Base-by-base conservation (phyloP, 2,113 vertebrate species). In the Percina caprodes region DNA sequence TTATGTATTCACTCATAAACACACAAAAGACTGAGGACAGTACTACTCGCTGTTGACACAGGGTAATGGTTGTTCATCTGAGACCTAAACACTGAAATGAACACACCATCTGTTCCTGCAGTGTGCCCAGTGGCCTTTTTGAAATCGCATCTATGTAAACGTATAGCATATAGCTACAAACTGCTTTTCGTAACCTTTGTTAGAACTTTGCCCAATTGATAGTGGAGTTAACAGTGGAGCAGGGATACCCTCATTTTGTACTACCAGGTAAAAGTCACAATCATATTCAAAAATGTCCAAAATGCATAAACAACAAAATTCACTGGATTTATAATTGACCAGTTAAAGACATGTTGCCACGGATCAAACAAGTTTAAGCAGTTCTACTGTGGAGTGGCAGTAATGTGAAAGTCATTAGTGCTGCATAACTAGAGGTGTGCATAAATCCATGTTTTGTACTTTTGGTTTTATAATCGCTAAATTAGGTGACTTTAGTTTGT, bases 81-180 rank as follows among this genome's bases (percentile, higher is more conserved):
- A 88, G 77, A 86, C 82, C 60, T 72, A 86, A 79, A 85, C 75
- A 86, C 79, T 90, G 84, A 90, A 91, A 92, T 92, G 52, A 89
- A 88, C 60, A 89, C 77, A 61, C 89, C 90, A 94, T 90, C 88
- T 93, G 91, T 82, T 91, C 84, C 77, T 82, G 70, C 81, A 46
- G 76, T 67, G 75, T 82, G 74, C 80, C 93, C 85, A 67, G 39
- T 77, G 82, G 87, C 80, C 87, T 78, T 90, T 79, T 86, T 86
- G 49, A 80, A 82, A 88, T 70, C 73, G 24, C 60, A 58, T 79
- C 66, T 79, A 21, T 61, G 62, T 66, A 56, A 80, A 46, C 60
- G 69, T 73, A 45, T 35, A 75, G n/a, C 55, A 62, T 69, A 56
- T 8, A 68, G 23, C 65, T 24, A 56, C 82, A 73, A 51, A 16